Percentiles rank a stretch among this genome's conserved stretches.
Conservation (phyloP, 1,140 invertebrate species). For the Brachystomella parvula region DNA sequence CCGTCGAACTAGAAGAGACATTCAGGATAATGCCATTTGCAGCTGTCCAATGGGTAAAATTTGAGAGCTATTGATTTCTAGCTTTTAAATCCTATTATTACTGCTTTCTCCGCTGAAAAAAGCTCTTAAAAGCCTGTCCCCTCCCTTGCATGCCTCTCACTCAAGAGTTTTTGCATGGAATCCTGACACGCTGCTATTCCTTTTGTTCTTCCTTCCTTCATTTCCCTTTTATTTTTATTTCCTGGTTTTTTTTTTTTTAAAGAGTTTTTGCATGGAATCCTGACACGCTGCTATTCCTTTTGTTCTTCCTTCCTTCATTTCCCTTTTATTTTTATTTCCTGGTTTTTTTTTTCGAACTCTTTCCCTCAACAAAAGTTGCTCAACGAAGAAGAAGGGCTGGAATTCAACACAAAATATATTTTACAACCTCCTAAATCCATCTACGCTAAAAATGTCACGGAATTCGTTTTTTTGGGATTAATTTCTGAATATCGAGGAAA, state of each 20-base stretch:
- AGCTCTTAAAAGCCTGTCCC: neutral
- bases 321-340: no score
- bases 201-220: neutral
- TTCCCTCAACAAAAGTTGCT: no score
- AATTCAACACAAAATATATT: no score
- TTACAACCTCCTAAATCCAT: no score
- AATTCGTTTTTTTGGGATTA: no score
- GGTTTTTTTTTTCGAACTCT: no score
- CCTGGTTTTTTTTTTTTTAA: neutral
- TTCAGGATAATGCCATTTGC: slow-evolving; percentile 19
- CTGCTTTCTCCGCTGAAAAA: neutral
- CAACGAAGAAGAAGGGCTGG: neutral
- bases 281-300: neutral
- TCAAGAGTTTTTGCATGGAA: no score
- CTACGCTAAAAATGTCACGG: no score
- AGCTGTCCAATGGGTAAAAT: slow-evolving; percentile 19
- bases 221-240: no score
- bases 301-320: neutral
- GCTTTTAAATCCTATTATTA: neutral
- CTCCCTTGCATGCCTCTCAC: neutral
- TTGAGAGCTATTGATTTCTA: neutral
- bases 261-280: no score
- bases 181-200: neutral
- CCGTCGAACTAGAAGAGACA: slow-evolving; percentile 6
- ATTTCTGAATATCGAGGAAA: neutral